Percentiles rank a stretch among this genome's conserved stretches.
Evolutionary conservation across 2,888 invertebrate species (phyloP).

Genomic region (Spisula subtruncata): DNA sequence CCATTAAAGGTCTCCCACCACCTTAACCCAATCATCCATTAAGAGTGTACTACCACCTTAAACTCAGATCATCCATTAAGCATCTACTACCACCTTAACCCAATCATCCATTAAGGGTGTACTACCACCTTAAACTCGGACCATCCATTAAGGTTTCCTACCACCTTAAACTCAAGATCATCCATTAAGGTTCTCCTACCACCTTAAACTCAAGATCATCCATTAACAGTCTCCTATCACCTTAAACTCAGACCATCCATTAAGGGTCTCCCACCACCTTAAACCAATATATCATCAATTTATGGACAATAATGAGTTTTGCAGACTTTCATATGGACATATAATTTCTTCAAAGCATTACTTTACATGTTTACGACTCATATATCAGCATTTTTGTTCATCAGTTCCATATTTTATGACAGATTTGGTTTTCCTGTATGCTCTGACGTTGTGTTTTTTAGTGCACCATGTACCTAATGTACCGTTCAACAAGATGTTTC

Average conservation of each 20-base stretch:
- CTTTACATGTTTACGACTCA: background rate
- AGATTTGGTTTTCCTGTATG: background rate
- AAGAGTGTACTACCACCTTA: background rate
- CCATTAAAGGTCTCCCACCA: background rate
- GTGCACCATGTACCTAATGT: background rate
- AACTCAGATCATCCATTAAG: background rate
- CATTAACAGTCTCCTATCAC: background rate
- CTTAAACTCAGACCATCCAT: background rate
- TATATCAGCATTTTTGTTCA: background rate
- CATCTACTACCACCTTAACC: background rate
- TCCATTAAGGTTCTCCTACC: background rate
- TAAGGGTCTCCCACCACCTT: background rate
- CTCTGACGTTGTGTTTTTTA: background rate
- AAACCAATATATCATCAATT: constrained; percentile 13
- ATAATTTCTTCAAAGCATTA: constrained; percentile 27
- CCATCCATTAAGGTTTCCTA: background rate
- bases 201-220: background rate
- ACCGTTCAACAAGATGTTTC: background rate
- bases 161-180: background rate
- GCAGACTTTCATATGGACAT: constrained; percentile 19
- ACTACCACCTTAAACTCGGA: background rate
- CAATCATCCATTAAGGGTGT: background rate
- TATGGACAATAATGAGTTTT: constrained; percentile 15
- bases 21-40: background rate
- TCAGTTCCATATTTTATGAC: background rate